Percentiles rank a stretch among this genome's conserved stretches.
phyloP scores from a whole-genome alignment of 1,140 invertebrate species.

The Zaprionus africanus region DNA sequence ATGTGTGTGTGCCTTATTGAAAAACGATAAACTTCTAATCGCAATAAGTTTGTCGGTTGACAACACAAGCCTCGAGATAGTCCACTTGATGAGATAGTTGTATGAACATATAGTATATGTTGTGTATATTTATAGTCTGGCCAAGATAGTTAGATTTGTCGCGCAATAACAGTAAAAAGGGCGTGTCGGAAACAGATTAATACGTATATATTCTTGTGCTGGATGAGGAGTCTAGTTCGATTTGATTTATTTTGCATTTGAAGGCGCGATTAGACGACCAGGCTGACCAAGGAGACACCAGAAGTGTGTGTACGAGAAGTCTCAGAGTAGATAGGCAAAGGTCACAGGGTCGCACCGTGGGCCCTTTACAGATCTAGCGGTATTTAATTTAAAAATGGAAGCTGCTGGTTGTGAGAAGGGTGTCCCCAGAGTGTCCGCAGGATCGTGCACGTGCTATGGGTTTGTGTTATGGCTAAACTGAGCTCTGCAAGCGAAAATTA shows the following conservation, averaged over 20 bases:
- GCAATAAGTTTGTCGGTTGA: constrained; percentile 1
- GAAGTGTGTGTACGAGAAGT: too few species aligned
- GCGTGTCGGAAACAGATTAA: neutral
- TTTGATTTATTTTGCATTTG: neutral
- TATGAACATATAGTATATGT: neutral
- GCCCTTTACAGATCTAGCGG: too few species aligned
- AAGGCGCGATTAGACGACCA: too few species aligned
- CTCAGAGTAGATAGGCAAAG: too few species aligned
- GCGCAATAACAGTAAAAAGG: neutral
- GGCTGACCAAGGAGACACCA: neutral
- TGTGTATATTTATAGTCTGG: neutral
- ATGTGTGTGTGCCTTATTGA: neutral
- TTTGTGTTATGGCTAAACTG: too few species aligned
- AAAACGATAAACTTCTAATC: constrained; percentile 18
- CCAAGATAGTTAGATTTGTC: constrained; percentile 1
- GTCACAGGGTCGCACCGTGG: too few species aligned
- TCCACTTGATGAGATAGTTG: neutral
- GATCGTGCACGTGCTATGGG: too few species aligned
- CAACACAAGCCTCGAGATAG: neutral
- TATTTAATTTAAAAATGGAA: too few species aligned
- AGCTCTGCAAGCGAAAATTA: too few species aligned
- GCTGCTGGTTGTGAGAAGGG: accelerated
- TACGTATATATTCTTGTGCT: neutral
- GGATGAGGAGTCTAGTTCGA: neutral
- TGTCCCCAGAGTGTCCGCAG: too few species aligned